Conservation (phyloP, 2,888 invertebrate species). For the Molanna angustata region DNA sequence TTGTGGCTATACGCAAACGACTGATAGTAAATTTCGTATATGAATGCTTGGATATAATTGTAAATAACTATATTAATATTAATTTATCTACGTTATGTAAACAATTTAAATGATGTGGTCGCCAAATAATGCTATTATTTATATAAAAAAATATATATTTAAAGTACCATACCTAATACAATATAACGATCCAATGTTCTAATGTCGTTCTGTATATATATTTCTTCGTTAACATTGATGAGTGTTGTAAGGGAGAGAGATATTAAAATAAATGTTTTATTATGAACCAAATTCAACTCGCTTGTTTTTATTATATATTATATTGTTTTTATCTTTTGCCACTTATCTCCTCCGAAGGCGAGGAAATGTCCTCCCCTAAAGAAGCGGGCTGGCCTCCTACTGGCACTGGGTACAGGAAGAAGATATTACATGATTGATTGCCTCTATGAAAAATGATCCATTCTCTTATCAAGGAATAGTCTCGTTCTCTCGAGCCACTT, state of each 20-base stretch:
- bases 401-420: background rate
- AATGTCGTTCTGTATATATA: conserved; percentile 32
- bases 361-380: background rate
- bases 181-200: conserved; percentile 31
- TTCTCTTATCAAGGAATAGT: conserved; percentile 1
- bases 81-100: conserved; percentile 32
- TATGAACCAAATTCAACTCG: conserved; percentile 29
- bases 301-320: conserved; percentile 31
- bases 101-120: conserved; percentile 30
- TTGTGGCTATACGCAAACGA: conserved; percentile 32
- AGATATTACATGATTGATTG: conserved; percentile 25
- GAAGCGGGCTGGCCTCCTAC: background rate
- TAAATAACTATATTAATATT: conserved; percentile 32
- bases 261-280: conserved; percentile 33
- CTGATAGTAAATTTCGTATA: conserved; percentile 34
- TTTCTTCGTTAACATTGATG: conserved; percentile 30
- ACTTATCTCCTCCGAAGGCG: background rate
- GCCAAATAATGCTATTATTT: conserved; percentile 34
- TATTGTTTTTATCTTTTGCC: conserved; percentile 10
- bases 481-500: too few relatives aligned
- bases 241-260: conserved; percentile 28
- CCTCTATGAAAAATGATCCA: conserved; percentile 26
- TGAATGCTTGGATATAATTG: conserved; percentile 32
- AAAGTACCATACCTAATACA: conserved; percentile 30
- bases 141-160: conserved; percentile 31